A percentile compares a stretch with the other conserved stretches of the same genome.
Evolutionary conservation across 53 echinoderm and acorn worm genomes (phyloP).

Genomic region (Patiria pectinifera): DNA sequence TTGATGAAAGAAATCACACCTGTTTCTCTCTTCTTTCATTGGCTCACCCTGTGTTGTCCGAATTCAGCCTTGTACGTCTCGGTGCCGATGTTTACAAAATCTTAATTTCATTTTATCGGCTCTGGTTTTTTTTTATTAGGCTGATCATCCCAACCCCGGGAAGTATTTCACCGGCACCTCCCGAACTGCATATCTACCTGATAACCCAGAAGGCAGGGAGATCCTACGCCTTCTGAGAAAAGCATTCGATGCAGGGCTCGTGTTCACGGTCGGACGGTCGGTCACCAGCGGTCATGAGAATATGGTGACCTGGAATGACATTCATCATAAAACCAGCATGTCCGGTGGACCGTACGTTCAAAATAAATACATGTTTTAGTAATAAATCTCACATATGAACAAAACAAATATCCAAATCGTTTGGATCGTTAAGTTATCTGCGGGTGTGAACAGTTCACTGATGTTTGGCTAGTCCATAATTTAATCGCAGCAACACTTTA

Average conservation of each 20-base stretch:
- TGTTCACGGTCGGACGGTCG: conserved; percentile 61
- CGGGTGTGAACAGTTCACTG: no score
- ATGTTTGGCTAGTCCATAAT: no score
- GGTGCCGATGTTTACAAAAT: neutral
- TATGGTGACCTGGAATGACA: conserved; percentile 66
- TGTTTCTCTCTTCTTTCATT: no score
- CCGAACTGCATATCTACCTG: conserved; percentile 58
- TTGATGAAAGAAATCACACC: no score
- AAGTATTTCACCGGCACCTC: conserved; percentile 22
- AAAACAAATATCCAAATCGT: no score
- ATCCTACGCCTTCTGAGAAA: conserved; percentile 43
- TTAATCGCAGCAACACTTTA: no score
- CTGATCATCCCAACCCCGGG: conserved; percentile 56
- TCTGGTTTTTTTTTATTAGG: neutral
- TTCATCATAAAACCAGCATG: conserved; percentile 66
- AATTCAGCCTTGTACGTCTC: neutral
- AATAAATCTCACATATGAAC: no score
- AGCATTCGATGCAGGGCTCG: conserved; percentile 60
- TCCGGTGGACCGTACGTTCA: conserved; percentile 54
- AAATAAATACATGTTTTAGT: no score
- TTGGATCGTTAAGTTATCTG: no score
- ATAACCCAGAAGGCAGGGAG: conserved; percentile 54
- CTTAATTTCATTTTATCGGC: neutral
- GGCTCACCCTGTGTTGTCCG: no score
- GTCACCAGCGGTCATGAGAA: conserved; percentile 47